A percentile compares a stretch with the other conserved stretches of the same genome.
Evolutionary conservation across 2,113 vertebrate species (phyloP).

Genomic region (Camelus dromedarius): DNA sequence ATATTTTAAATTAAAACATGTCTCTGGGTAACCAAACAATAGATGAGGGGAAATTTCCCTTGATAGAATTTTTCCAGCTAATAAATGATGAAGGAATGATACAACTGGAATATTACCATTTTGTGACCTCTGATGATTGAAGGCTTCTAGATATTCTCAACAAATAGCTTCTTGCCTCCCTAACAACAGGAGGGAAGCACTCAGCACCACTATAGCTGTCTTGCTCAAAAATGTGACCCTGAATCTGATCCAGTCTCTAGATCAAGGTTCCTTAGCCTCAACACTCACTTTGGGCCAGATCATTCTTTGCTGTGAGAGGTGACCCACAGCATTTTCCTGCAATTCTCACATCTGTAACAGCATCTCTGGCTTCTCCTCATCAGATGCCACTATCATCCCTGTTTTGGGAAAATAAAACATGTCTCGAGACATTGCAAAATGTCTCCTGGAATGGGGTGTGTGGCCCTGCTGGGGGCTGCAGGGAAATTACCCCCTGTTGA

Average conservation of each 20-base stretch:
- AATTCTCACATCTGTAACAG: not conserved
- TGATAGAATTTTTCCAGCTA: not conserved
- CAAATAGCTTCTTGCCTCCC: not conserved
- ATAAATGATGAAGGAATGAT: not conserved
- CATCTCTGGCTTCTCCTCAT: not conserved
- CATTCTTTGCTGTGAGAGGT: not conserved
- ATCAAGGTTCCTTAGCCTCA: not conserved
- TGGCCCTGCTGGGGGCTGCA: too few species aligned
- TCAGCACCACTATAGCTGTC: not conserved
- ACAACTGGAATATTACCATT: not conserved
- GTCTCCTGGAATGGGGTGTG: not conserved
- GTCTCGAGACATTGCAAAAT: not conserved
- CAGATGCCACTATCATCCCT: not conserved
- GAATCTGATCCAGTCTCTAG: not conserved
- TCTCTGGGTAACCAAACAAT: constrained; percentile 44
- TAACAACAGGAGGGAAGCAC: not conserved
- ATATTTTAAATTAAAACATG: constrained; percentile 39
- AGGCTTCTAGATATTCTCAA: not conserved
- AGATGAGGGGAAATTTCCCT: not conserved
- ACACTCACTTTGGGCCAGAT: not conserved
- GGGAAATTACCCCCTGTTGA: not conserved
- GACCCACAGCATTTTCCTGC: not conserved
- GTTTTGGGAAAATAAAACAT: not conserved
- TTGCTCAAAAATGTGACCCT: not conserved
- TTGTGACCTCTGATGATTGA: not conserved